Evolutionary conservation across 2,113 vertebrate species (phyloP), one percentile per base, ranked within the genome.

Genomic region (Takifugu flavidus): DNA sequence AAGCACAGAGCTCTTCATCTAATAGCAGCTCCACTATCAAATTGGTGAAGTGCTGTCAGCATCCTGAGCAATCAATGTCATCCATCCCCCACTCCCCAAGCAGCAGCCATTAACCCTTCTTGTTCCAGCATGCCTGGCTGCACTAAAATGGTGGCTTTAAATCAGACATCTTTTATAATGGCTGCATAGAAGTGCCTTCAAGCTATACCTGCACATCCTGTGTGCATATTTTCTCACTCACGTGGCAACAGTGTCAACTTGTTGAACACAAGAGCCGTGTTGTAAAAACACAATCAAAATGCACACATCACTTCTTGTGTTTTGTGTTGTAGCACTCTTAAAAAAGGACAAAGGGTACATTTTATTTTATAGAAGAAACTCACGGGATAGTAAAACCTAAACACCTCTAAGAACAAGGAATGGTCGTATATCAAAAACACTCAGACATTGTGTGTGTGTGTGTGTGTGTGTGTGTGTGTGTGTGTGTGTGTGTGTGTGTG

Each of bases 11-110:
- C 67, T 81, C 86, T 84, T 80, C 77, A 84, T 86, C 80, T 83
- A 83, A 84, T 87, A 87, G 84, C 69, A 54, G 78, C 80, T 57
- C 72, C 70, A 65, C 83, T 83, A 86, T 85, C 77, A 88, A 85
- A 87, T 86, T 87, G 87, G 78, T 87, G 67, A 85, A 88, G 79
- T 87, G 85, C 83, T 87, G 87, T 89, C 88, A 87, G 85, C 87
- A 88, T 89, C 87, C 87, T 84, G 80, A 74, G 75, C 82, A 85
- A 88, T 90, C 82, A 86, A 88, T 88, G 80, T 70, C 74, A 76
- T 82, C 82, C 77, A 82, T 78, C 85, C 85, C 82, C 83, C 74
- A 68, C 74, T 83, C 83, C 63, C 71, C 70, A 50, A 80, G 82
- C 69, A 78, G 78, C 83, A 75, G 84, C 82, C 88, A 87, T 87